A percentile compares a stretch with the other conserved stretches of the same genome.
phyloP scores from a whole-genome alignment of 1,140 invertebrate species.

The Schlechtendalia chinensis region DNA sequence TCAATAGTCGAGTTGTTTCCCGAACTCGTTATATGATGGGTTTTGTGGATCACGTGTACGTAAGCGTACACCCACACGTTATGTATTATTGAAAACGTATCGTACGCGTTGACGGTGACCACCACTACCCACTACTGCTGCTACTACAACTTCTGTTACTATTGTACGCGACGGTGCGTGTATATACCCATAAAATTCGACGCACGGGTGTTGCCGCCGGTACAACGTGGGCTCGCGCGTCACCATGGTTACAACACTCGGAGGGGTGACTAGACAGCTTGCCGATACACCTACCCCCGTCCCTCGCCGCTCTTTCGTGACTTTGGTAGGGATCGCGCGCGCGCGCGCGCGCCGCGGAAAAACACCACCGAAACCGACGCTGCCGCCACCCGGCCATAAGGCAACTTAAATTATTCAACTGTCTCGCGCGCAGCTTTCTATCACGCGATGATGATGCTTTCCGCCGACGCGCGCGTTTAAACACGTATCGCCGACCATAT shows the following conservation, averaged over 20 bases:
- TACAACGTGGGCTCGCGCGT: constrained; percentile 18
- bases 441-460: background rate
- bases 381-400: too few species aligned
- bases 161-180: too few species aligned
- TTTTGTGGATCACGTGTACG: background rate
- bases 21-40: too few species aligned
- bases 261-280: constrained; percentile 49
- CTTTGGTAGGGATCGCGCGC: too few species aligned
- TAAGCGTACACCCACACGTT: background rate
- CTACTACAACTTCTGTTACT: too few species aligned
- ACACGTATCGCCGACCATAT: background rate
- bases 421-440: background rate
- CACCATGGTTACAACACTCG: constrained; percentile 26
- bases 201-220: constrained; percentile 16
- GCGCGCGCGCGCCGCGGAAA: background rate
- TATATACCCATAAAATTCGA: too few species aligned
- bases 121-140: too few species aligned
- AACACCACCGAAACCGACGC: background rate
- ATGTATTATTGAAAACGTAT: too few species aligned
- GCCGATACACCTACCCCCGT: constrained; percentile 37
- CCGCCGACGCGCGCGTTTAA: background rate
- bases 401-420: constrained; percentile 27
- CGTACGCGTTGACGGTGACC: too few species aligned
- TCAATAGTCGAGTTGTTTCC: too few species aligned
- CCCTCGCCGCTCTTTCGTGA: background rate